Evolutionary conservation across 1,140 invertebrate genomes (phyloP).

Genomic region (Nasonia vitripennis): DNA sequence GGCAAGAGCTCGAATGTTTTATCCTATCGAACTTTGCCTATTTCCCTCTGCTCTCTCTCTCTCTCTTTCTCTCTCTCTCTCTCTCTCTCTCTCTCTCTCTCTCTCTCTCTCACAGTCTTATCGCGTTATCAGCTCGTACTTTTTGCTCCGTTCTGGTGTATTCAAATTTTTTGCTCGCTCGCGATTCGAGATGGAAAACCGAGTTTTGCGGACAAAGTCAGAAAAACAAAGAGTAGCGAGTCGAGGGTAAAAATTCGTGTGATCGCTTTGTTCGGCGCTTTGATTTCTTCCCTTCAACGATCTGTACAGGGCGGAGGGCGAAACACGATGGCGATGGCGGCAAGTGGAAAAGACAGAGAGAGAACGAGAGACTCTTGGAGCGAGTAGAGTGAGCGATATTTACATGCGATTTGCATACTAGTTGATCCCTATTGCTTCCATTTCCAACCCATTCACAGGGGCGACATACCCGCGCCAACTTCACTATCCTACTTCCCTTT

Average conservation of each 20-base stretch:
- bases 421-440: constrained; percentile 77
- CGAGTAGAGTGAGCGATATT: constrained; percentile 72
- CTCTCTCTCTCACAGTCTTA: neutral
- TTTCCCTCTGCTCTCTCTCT: neutral
- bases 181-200: neutral
- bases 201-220: neutral
- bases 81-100: too few species aligned
- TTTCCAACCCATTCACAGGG: constrained; percentile 68
- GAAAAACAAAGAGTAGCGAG: neutral
- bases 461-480: constrained; percentile 67
- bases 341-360: constrained; percentile 53
- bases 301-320: constrained; percentile 46
- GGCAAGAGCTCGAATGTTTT: constrained; percentile 23
- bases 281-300: constrained; percentile 71
- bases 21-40: constrained; percentile 27
- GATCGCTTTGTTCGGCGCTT: constrained; percentile 71
- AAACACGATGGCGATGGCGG: constrained; percentile 23
- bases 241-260: constrained; percentile 17
- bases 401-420: constrained; percentile 77
- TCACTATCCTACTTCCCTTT: constrained; percentile 64
- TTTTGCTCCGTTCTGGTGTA: neutral
- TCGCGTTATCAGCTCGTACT: neutral
- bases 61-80: too few species aligned
- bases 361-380: constrained; percentile 58
- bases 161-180: neutral